phyloP scores from a whole-genome alignment of 2,113 vertebrate genomes.

The Nyctereutes procyonoides region DNA sequence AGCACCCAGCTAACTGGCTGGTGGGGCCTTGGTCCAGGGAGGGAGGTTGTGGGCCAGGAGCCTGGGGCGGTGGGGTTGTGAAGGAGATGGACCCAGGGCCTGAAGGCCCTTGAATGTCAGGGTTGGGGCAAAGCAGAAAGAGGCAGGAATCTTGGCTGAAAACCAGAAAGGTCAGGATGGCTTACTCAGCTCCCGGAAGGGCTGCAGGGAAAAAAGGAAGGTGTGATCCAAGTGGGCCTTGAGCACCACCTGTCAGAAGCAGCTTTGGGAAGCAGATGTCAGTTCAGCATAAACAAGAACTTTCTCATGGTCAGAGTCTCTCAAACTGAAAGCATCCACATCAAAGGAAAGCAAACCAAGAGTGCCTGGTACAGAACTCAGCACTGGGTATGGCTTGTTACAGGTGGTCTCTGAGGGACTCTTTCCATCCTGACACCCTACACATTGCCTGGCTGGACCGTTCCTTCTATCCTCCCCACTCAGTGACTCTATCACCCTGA shows the following conservation, averaged over 20 bases:
- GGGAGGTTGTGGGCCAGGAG: background rate
- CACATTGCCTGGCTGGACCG: background rate
- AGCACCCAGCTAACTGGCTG: background rate
- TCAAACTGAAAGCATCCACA: background rate
- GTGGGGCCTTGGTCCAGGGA: background rate
- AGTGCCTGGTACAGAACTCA: background rate
- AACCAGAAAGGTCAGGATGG: background rate
- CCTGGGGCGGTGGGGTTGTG: background rate
- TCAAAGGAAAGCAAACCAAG: background rate
- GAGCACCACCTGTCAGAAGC: background rate
- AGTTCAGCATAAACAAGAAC: background rate
- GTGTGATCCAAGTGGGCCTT: background rate
- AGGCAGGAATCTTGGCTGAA: background rate
- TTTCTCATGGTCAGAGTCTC: background rate
- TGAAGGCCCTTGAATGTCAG: background rate
- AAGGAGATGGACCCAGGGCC: background rate
- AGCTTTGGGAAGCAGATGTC: background rate
- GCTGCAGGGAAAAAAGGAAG: background rate
- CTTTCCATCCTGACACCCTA: background rate
- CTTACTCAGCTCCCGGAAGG: background rate
- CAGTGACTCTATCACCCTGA: background rate
- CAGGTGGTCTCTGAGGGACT: background rate
- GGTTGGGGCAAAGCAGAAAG: background rate
- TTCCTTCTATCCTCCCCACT: background rate
- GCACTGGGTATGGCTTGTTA: background rate